Conservation (phyloP, 2,113 vertebrate species). For the Sciurus niger region DNA sequence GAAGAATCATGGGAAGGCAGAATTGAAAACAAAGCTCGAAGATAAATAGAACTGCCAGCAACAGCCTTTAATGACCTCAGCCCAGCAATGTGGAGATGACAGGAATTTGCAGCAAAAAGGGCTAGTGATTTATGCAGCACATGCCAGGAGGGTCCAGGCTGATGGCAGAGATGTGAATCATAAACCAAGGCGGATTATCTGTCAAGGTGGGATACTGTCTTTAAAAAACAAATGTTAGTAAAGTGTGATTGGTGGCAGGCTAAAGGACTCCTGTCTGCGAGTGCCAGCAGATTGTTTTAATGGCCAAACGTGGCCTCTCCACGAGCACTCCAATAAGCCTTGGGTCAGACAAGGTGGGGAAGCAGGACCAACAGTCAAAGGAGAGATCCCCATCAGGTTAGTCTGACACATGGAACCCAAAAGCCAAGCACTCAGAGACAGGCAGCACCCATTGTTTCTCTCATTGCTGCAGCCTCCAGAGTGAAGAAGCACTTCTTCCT, state of each 20-base stretch:
- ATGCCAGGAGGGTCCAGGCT: constrained; percentile 61
- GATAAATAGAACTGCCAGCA: constrained; percentile 80
- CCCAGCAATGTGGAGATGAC: constrained; percentile 71
- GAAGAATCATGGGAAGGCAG: constrained; percentile 51
- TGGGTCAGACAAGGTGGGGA: neutral
- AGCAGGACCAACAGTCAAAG: neutral
- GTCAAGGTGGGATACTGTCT: constrained; percentile 72
- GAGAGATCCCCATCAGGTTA: neutral
- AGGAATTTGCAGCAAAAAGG: constrained; percentile 71
- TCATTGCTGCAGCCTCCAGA: too few species aligned
- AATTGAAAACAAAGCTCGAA: constrained; percentile 74
- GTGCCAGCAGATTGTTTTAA: neutral
- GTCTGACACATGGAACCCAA: neutral
- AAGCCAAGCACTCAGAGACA: neutral
- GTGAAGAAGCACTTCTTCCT: neutral
- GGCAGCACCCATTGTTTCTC: neutral
- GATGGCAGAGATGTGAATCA: constrained; percentile 59
- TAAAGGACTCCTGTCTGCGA: neutral
- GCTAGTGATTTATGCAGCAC: constrained; percentile 78
- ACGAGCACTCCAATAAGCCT: constrained; percentile 34
- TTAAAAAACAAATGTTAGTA: constrained; percentile 72
- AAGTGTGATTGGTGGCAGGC: constrained; percentile 57
- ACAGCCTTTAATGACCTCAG: constrained; percentile 81
- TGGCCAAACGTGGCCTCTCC: neutral
- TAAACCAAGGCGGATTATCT: constrained; percentile 73